Base-by-base conservation (phyloP, 2,113 vertebrate species). In the Alligator mississippiensis region DNA sequence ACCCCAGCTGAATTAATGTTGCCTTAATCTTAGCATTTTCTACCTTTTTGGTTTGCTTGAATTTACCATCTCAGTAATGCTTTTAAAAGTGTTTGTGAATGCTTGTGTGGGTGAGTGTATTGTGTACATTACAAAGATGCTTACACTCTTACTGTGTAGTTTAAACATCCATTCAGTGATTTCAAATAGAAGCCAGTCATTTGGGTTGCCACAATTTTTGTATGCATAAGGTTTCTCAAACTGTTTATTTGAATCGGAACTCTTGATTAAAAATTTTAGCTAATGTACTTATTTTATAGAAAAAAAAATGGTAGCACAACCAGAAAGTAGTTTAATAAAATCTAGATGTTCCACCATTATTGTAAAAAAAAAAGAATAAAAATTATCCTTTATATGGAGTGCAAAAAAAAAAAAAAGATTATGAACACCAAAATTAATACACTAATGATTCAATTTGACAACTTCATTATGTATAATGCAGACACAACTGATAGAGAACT, bases 361-460 rank as follows among this genome's bases (percentile, higher is more conserved):
- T 93, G 27, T 62, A 17, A 34, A 78, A 77, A 77, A 58, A 77
- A 60, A 59, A 30, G 27, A 54, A 55, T n/a, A 74, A 68, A 89
- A 38, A 70, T 11, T 34, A 34, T 21, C 34, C 17, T 70, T 89
- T 92, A 89, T 77, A 89, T 70, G 91, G 85, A 70, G 13, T 90
- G 75, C 38, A 89, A 90, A 90, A 94, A 93, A 89, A 90, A 90
- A 94, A 93, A 64, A 34, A 77, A 89, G 94, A 89, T 89, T 94
- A 92, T 82, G 34, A 86, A 86, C 93, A 82, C 64, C 78, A 95
- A 94, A 96, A 95, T 96, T 92, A 95, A 90, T 93, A 60, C 59
- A 88, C 66, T 93, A 94, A 87, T 89, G 90, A 94, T 85, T 94
- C 78, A 76, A 24, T 93, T 85, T 96, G 96, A 92, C 92, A 94